Conservation (phyloP, 2,113 vertebrate species). For the Eonycteris spelaea region DNA sequence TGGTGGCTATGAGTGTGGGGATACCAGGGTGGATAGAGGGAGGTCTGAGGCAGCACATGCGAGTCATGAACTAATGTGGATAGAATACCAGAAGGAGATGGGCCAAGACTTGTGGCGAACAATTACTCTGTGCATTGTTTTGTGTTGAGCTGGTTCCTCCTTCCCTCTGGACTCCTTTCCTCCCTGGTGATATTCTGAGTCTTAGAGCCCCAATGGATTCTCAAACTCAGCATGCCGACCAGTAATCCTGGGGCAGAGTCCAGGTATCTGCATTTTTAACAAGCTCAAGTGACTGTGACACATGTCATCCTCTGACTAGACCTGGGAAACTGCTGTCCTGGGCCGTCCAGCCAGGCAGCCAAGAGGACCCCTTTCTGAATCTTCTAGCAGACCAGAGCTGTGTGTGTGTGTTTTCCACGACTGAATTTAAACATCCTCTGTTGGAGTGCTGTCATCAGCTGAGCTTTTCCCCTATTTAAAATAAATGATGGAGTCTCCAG, state of each 20-base stretch:
- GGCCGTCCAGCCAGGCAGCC: not conserved
- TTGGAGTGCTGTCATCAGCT: not conserved
- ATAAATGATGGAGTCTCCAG: not conserved
- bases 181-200: not conserved
- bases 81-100: not conserved
- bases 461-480: constrained; percentile 5
- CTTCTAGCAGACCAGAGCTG: constrained; percentile 5
- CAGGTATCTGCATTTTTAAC: not conserved
- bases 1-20: not conserved
- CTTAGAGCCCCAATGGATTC: not conserved
- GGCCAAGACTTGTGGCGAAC: not conserved
- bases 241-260: not conserved
- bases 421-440: not conserved
- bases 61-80: not conserved
- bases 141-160: not conserved
- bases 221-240: not conserved
- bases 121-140: not conserved
- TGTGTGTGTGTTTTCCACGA: not conserved
- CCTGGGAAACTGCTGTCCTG: not conserved
- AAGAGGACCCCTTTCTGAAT: not conserved
- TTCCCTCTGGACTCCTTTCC: not conserved
- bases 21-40: not conserved
- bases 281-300: not conserved
- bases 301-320: not conserved
- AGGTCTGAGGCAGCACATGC: not conserved